Evolutionary conservation across 1,140 invertebrate species (phyloP).

Genomic region (Pseudomyrmex flavicornis): DNA sequence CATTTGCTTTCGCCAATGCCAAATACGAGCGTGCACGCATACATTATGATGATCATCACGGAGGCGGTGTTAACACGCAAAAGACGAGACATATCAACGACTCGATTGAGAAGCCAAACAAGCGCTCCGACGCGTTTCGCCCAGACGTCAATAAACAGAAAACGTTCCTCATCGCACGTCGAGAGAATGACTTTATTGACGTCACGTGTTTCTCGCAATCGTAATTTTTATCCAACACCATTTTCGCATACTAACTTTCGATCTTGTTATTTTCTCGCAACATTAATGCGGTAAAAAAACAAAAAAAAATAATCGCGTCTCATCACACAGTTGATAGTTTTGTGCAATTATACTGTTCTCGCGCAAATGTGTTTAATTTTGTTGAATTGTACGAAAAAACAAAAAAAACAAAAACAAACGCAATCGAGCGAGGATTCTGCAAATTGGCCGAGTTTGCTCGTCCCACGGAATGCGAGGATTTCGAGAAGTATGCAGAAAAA

Average conservation of each 20-base stretch:
- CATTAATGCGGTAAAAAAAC: too few relatives aligned
- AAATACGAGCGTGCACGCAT: constrained; percentile 37
- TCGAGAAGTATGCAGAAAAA: not conserved
- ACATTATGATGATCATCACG: constrained; percentile 54
- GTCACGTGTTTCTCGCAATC: not conserved
- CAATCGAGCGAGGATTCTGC: too few relatives aligned
- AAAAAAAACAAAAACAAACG: not conserved
- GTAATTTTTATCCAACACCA: not conserved
- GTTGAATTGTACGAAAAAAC: not conserved
- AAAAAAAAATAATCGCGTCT: too few relatives aligned
- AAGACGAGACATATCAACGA: constrained; percentile 34
- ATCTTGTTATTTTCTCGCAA: not conserved
- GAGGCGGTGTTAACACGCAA: constrained; percentile 43
- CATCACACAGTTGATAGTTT: too few relatives aligned
- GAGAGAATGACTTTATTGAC: constrained; percentile 1
- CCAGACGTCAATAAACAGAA: constrained; percentile 15
- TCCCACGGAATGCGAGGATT: not conserved
- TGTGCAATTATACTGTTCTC: not conserved
- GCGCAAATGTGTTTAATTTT: not conserved
- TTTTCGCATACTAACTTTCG: not conserved
- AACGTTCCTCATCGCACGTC: not conserved
- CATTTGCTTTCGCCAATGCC: constrained; percentile 55
- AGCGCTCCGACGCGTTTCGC: constrained; percentile 1
- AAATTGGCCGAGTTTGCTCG: too few relatives aligned
- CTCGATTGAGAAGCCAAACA: constrained; percentile 41